Base-by-base conservation (phyloP, 2,797 vertebrate species). In the Sebastes steindachneri region DNA sequence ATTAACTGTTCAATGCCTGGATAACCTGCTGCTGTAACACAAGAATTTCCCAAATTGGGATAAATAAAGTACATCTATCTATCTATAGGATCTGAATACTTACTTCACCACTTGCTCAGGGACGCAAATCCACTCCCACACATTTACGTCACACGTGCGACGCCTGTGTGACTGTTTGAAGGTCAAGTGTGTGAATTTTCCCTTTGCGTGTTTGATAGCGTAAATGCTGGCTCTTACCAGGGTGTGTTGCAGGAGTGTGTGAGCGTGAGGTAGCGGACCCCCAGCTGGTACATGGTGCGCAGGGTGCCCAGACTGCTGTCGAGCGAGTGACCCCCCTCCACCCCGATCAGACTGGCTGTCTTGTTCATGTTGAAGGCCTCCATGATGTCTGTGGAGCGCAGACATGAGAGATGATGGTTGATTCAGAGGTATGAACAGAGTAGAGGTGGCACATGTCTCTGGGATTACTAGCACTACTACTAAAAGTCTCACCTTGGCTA, bases 191-290 rank as follows among this genome's bases (percentile, higher is more conserved):
- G 28, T 37, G 10, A 33, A 4, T 5, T 11, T 29, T 3, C 5
- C 5, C 0, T 17, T 9, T 58, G 26, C 68, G 26, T 45, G 51
- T 62, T 45, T 9, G 26, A 26, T 35, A 64, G 21, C 5, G 41
- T 45, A 45, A 45, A 45, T 53, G n/a, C 7, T 41, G n/a, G 26
- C 23, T 58, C 94, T 95, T 88, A 99, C 98, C 98, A 99, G 54
- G 98, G 98, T 0, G 97, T 98, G 95, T 97, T 99, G 91, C 98
- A 99, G 93, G 94, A 98, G 91, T 99, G 98, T n/a, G 97, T 98
- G 55, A 99, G 96, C 1, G 98, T 99, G 91, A 99, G 93, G 90
- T 99, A 99, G 59, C 98, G 97, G 35, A 96, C 97, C 0, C 98
- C 98, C 89, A 99, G 93, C 1, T 86, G 93, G 93, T 99, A 98